Evolutionary conservation across 2,113 vertebrate genomes (phyloP), one percentile per base, ranked within the genome.

Genomic region (Columba livia): DNA sequence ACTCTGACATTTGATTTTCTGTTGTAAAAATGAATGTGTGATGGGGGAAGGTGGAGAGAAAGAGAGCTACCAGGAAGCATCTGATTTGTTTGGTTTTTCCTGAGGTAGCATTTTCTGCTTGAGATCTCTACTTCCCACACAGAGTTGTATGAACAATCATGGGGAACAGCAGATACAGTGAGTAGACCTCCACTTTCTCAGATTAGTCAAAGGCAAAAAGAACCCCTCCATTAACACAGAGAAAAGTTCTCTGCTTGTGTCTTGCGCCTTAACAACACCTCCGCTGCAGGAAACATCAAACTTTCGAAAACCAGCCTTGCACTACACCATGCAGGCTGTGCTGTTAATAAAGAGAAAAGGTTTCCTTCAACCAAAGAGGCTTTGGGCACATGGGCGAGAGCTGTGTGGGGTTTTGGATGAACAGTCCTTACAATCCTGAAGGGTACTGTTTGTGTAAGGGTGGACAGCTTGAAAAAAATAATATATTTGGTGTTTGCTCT

Each of bases 71-170:
- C 13, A 50, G 28, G 54, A 70, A 62, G 20, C 26, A 17, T 48
- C 38, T 60, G 32, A 36, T 72, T n/a, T 70, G 25, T 2, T 73
- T 60, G 47, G 1, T 5, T 83, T 51, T 23, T 19, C 36, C 32
- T 62, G 47, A 84, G 25, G 12, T 26, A 77, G 29, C 28, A 57
- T 79, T 85, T 89, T 51, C 66, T 84, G 7, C 50, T 88, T 78
- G 38, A 38, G 71, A 89, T 82, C 85, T 58, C 28, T 50, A 10
- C 54, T 87, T 85, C 42, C 79, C n/a, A 11, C 24, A 23, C 2
- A 5, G 25, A 51, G 47, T 48, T 11, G 1, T n/a, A 51, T 4
- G 6, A 51, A 47, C 51, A 4, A 0, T 19, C 3, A 0, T 3
- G 4, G 47, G 56, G 21, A 85, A 19, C 9, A 62, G 84, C 51